These are phyloP conservation scores for Asbolus verrucosus DNA, from an alignment of 1,140 invertebrate species.

Conservation along the genomic window DNA sequence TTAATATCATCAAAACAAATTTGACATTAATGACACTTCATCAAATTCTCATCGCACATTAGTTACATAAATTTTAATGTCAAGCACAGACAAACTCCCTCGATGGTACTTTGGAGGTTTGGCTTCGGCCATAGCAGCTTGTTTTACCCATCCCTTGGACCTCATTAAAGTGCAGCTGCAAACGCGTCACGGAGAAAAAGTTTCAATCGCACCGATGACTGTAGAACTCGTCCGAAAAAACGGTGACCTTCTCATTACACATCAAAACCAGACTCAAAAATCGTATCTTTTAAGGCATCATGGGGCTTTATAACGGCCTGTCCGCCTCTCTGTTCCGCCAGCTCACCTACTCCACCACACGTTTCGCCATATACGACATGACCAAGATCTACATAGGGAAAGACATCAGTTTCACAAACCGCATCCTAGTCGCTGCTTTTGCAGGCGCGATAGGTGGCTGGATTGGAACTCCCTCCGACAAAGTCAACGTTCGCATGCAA, in stretches of 20 bases:
- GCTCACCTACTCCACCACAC: slow-evolving; percentile 94
- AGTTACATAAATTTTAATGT: too few relatives aligned
- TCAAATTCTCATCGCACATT: too few relatives aligned
- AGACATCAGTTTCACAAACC: slow-evolving; percentile 73
- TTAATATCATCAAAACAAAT: too few relatives aligned
- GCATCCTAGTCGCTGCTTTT: slow-evolving; percentile 82
- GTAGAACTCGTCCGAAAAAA: slow-evolving; percentile 78
- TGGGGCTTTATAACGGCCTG: slow-evolving; percentile 94
- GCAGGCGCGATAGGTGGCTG: slow-evolving; percentile 90
- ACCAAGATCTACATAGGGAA: slow-evolving; percentile 66
- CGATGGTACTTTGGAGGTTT: slow-evolving; percentile 96
- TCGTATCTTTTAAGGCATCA: slow-evolving; percentile 70
- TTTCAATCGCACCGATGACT: slow-evolving; percentile 78
- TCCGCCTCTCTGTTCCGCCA: slow-evolving; percentile 94
- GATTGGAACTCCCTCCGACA: slow-evolving; percentile 92
- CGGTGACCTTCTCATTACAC: not conserved
- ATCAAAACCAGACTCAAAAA: not conserved
- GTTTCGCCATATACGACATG: slow-evolving; percentile 96
- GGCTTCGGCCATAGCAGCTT: slow-evolving; percentile 92
- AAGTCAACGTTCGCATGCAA: slow-evolving; percentile 98
- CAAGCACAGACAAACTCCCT: slow-evolving; percentile 64
- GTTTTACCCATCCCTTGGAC: slow-evolving; percentile 95
- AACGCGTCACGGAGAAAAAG: slow-evolving; percentile 86
- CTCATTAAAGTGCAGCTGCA: slow-evolving; percentile 96
- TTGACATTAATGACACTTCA: too few relatives aligned